Evolutionary conservation across 2,888 invertebrate species (phyloP), one percentile per base, ranked within the genome.

Genomic region (Autographa pulchrina): DNA sequence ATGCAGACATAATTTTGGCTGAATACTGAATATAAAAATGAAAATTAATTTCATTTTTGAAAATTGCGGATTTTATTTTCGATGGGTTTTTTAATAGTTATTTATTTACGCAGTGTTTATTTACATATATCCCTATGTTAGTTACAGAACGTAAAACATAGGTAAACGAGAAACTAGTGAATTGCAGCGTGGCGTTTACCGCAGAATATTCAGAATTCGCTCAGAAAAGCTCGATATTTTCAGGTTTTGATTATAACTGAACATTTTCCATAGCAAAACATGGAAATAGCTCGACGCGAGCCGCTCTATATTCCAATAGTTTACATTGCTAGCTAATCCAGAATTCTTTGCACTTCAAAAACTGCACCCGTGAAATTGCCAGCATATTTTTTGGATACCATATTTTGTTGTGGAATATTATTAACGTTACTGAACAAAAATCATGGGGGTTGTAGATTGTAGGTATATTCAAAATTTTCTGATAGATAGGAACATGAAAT

Each of bases 211-310:
- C 48, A 48, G 43, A 43, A 48, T 70, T 70, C 43, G 62, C 70
- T 68, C 65, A 78, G 58, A 64, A 71, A 68, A 66, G 64, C 70
- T 62, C 48, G 32, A 68, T 32, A 68, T 70, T 74, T 56, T 65
- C 67, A 65, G 56, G 61, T 43, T 20, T 65, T 52, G 74, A 67
- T 78, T 77, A 56, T 65, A 13, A 18, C 25, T 4, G 54, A 56
- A 70, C 72, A 74, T 74, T 67, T 70, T 64, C 25, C 16, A 31
- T 64, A 78, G 64, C 31, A 78, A 78, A 74, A 71, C 64, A 59
- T 78, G 59, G 35, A 62, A 74, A 66, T 78, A 78, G 67, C 38
- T 65, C 31, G 63, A 67, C 59, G 54, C 35, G 3, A 70, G 43
- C 38, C 66, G 48, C 38, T 4, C 20, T 56, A 13, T 56, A 58